Evolutionary conservation across 2,888 invertebrate species (phyloP).

Genomic region (Drosophila mayaguana): DNA sequence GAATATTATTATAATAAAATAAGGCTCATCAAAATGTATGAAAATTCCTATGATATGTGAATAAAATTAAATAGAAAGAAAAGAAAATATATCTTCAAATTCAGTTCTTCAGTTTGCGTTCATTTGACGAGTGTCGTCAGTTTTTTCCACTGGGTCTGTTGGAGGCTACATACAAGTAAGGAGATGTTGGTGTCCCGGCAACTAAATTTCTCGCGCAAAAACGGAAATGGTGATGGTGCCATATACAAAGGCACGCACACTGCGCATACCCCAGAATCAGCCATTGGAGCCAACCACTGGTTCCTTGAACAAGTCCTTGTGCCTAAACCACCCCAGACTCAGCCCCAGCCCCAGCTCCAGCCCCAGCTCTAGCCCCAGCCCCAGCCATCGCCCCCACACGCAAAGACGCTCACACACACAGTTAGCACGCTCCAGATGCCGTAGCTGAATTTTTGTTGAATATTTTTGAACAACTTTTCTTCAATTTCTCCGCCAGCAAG

Average conservation of each 20-base stretch:
- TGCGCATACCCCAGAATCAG: constrained; percentile 45
- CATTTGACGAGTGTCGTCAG: too few species aligned
- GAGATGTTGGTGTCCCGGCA: constrained; percentile 42
- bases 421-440: constrained; percentile 56
- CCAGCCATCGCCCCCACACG: neutral
- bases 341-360: neutral
- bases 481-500: constrained; percentile 57
- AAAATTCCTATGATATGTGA: neutral
- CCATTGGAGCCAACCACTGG: constrained; percentile 18
- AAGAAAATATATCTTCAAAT: neutral
- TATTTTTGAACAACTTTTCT: constrained; percentile 73
- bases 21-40: too few species aligned
- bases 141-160: constrained; percentile 9
- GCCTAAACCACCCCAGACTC: constrained; percentile 4
- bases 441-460: constrained; percentile 63
- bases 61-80: neutral
- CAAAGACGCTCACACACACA: neutral
- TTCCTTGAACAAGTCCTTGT: constrained; percentile 13
- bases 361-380: neutral
- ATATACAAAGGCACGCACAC: constrained; percentile 50
- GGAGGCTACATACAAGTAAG: constrained; percentile 4
- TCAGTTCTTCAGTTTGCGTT: neutral
- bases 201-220: constrained; percentile 66
- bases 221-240: constrained; percentile 48
- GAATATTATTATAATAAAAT: too few species aligned